A percentile compares a stretch with the other conserved stretches of the same genome.
Conservation (phyloP, 2,113 vertebrate genomes). For the Andinoacara biseriatus region DNA sequence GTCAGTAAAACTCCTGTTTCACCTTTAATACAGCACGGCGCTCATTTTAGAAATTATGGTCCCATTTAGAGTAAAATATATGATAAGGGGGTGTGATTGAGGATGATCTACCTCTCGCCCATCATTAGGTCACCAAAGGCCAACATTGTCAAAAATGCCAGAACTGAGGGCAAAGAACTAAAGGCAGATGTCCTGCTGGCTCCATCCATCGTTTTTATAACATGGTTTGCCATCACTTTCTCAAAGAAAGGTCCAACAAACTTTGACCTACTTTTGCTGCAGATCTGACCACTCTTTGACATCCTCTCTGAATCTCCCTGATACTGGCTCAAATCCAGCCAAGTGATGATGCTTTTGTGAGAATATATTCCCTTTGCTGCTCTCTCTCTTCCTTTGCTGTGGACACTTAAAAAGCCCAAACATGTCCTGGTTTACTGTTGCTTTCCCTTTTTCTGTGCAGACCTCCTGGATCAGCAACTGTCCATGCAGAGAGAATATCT, state of each 20-base stretch:
- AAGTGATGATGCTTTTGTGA: constrained; percentile 40
- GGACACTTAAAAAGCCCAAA: constrained; percentile 54
- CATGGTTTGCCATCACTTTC: neutral
- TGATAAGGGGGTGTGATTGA: too few relatives aligned
- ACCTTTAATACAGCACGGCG: too few relatives aligned
- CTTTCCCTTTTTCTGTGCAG: constrained; percentile 10
- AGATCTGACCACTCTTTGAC: constrained; percentile 9
- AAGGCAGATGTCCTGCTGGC: neutral
- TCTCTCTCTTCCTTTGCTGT: constrained; percentile 28
- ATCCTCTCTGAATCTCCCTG: constrained; percentile 4
- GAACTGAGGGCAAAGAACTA: neutral
- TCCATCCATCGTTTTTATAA: neutral
- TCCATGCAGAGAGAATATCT: constrained; percentile 2
- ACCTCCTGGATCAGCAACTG: constrained; percentile 31
- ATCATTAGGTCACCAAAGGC: too few relatives aligned
- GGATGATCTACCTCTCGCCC: too few relatives aligned
- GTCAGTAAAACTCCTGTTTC: too few relatives aligned
- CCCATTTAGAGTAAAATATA: too few relatives aligned
- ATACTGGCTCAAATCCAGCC: constrained; percentile 20
- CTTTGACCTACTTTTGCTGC: constrained; percentile 8
- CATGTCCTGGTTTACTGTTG: constrained; percentile 26
- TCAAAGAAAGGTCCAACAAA: neutral
- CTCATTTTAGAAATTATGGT: too few relatives aligned
- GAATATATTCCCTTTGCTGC: constrained; percentile 53
- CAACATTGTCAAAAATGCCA: neutral